Evolutionary conservation across 2,113 vertebrate genomes (phyloP).

Genomic region (Rhinoderma darwinii): DNA sequence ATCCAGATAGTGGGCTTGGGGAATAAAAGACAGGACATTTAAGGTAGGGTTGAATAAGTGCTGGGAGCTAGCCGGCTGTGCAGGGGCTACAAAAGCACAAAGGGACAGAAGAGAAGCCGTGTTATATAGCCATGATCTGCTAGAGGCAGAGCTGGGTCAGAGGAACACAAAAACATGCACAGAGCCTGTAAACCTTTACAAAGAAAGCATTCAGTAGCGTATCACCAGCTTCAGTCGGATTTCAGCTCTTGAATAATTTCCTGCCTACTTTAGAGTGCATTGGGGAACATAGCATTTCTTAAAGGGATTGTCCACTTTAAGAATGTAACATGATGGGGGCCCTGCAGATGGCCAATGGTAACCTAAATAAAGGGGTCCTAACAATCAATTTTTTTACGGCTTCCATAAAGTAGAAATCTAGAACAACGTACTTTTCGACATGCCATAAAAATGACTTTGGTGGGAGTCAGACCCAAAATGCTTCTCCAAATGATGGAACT

Average conservation of each 20-base stretch:
- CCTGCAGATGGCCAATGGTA: not conserved
- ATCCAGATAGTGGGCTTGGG: conserved; percentile 99
- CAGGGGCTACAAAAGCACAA: conserved; percentile 66
- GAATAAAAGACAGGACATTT: conserved; percentile 99
- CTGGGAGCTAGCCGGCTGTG: conserved; percentile 72
- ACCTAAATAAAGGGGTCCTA: not conserved
- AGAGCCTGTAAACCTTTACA: conserved; percentile 27
- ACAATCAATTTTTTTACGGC: not conserved
- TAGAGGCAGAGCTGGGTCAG: conserved; percentile 45
- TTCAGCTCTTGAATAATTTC: not conserved
- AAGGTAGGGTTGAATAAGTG: conserved; percentile 86
- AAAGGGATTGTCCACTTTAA: not conserved
- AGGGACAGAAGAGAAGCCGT: conserved; percentile 63
- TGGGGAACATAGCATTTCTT: not conserved
- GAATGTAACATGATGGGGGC: not conserved
- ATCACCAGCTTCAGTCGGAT: not conserved
- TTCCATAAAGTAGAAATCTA: not conserved
- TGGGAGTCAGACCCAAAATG: too few species aligned
- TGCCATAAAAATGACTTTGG: too few species aligned
- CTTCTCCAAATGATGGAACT: too few species aligned
- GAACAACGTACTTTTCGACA: too few species aligned
- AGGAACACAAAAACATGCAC: conserved; percentile 44
- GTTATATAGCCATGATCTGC: conserved; percentile 7
- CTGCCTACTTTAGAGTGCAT: too few species aligned
- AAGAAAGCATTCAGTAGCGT: not conserved